Evolutionary conservation across 2,888 invertebrate species (phyloP), one percentile per base, ranked within the genome.

Genomic region (Acrobasis suavella): DNA sequence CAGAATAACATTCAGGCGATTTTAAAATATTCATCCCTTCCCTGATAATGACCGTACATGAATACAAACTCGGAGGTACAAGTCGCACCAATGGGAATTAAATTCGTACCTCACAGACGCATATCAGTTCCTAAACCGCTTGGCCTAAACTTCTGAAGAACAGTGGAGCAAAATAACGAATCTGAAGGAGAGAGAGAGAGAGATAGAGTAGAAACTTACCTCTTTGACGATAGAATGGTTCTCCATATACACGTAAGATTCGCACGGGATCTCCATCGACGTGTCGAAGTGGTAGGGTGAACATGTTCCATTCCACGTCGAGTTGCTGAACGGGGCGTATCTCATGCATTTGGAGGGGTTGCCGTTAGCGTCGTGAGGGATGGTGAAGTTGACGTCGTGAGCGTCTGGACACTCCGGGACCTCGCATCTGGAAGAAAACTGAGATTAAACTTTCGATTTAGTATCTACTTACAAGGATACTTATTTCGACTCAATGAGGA

Each of bases 171-270:
- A n/a, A n/a, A n/a, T n/a, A n/a, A n/a, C n/a, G n/a, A n/a, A n/a
- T n/a, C n/a, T n/a, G n/a, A n/a, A n/a, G n/a, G n/a, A n/a, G n/a
- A n/a, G n/a, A n/a, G n/a, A n/a, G n/a, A n/a, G n/a, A n/a, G n/a
- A n/a, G n/a, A n/a, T n/a, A n/a, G n/a, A 46, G 12, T 60, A 32
- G 64, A 81, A 76, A 32, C 32, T 32, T 58, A 91, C 91, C 83
- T 91, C 91, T 71, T 91, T 89, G 1, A 91, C 91, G 61, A 92
- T 91, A 50, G 91, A 91, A 72, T 91, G 89, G 6, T 85, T 81
- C 67, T 92, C 91, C 62, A 86, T 76, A 68, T 91, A 92, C 5
- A 89, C 82, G 49, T 80, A 91, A 0, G 85, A 78, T 37, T 89
- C 86, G 64, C 91, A 92, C 6, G 80, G 78, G 0, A 91, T 78